A percentile compares a stretch with the other conserved stretches of the same genome.
These are phyloP conservation scores for Cancer borealis DNA, from an alignment of 2,888 invertebrate genomes.

Conservation along the genomic window DNA sequence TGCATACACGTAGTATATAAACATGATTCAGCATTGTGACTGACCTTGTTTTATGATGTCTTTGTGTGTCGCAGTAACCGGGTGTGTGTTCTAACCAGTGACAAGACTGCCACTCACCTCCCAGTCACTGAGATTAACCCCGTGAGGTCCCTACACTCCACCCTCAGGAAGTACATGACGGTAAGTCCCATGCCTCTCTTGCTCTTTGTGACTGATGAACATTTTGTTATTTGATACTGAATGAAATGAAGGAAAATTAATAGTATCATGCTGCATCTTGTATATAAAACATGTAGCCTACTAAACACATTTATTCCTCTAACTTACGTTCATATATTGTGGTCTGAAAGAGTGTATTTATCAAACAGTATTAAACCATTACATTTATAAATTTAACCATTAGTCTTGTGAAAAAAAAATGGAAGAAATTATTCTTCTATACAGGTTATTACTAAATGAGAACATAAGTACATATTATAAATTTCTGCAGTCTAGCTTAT, in stretches of 20 bases:
- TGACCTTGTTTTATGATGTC: background rate
- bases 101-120: slow-evolving; percentile 90
- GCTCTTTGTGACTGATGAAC: background rate
- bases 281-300: background rate
- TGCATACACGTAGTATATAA: background rate
- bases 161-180: slow-evolving; percentile 92
- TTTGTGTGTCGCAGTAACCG: slow-evolving; percentile 83
- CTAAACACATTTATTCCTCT: background rate
- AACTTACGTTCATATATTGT: background rate
- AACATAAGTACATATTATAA: no score
- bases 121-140: slow-evolving; percentile 94
- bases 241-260: background rate
- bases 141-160: slow-evolving; percentile 90
- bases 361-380: no score
- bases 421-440: no score
- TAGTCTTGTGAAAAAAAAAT: no score
- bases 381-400: no score
- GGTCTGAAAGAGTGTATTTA: no score
- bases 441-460: no score
- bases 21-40: background rate
- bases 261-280: background rate
- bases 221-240: background rate
- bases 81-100: slow-evolving; percentile 91
- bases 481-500: no score
- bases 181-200: slow-evolving; percentile 79